These are phyloP conservation scores for Pipistrellus pipistrellus DNA, from an alignment of 2,797 vertebrate genomes.

Conservation along the genomic window DNA sequence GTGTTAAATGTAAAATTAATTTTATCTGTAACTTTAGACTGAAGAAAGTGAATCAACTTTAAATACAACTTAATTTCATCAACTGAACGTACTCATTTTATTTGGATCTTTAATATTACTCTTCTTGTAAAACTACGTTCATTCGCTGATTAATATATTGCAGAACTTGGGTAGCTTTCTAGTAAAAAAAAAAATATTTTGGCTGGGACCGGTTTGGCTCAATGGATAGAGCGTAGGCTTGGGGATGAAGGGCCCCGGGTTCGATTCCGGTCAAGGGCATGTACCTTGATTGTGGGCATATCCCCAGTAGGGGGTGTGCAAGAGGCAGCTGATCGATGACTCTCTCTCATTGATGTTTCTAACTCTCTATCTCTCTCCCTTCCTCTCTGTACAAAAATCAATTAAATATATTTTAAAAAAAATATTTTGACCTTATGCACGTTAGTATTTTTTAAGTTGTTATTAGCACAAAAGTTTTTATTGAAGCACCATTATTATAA, in stretches of 20 bases:
- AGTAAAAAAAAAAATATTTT: background rate
- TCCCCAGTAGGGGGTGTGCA: too few relatives aligned
- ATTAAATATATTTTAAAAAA: too few relatives aligned
- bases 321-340: too few relatives aligned
- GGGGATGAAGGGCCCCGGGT: too few relatives aligned
- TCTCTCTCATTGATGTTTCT: too few relatives aligned
- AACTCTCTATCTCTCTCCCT: too few relatives aligned
- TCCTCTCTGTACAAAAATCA: too few relatives aligned
- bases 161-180: background rate
- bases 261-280: too few relatives aligned
- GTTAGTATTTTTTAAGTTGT: background rate
- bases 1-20: background rate
- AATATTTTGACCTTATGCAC: background rate
- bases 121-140: background rate
- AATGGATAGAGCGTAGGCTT: too few relatives aligned
- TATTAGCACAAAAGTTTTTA: background rate
- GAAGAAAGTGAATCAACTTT: background rate
- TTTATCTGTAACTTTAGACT: background rate
- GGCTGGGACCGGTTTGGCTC: too few relatives aligned
- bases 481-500: background rate
- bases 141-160: background rate
- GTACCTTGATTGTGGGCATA: too few relatives aligned
- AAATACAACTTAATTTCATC: background rate
- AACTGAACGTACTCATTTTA: background rate
- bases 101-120: conserved; percentile 26